phyloP scores from a whole-genome alignment of 92 coral and sea anemone genomes.

The Anthopleura xanthogrammica region DNA sequence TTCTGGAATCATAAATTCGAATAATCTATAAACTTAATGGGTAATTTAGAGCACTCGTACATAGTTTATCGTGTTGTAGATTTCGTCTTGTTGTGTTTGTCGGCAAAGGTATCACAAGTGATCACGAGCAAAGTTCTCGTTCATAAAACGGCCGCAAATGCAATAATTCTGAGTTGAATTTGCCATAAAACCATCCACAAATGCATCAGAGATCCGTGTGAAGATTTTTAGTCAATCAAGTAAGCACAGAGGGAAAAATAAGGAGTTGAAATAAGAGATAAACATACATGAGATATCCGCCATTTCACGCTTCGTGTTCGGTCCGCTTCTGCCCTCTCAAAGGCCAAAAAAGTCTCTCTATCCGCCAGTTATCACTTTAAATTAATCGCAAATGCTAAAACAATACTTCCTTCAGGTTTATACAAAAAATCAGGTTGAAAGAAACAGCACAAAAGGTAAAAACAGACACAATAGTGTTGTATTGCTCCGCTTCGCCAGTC shows the following conservation, averaged over 20 bases:
- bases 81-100: too few species aligned
- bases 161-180: too few species aligned
- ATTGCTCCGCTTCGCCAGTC: constrained; percentile 1
- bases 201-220: too few species aligned
- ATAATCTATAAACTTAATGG: too few species aligned
- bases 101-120: too few species aligned
- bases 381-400: neutral
- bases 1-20: too few species aligned
- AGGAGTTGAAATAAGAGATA: constrained; percentile 6
- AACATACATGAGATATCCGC: constrained; percentile 17
- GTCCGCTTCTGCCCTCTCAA: neutral
- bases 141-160: too few species aligned
- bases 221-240: too few species aligned
- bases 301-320: neutral
- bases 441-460: constrained; percentile 1
- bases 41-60: too few species aligned
- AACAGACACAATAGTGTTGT: constrained; percentile 1
- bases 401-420: neutral
- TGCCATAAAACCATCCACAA: too few species aligned
- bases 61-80: too few species aligned
- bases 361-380: neutral
- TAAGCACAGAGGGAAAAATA: constrained; percentile 5
- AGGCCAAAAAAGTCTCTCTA: neutral
- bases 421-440: neutral
- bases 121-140: too few species aligned